A percentile compares a stretch with the other conserved stretches of the same genome.
These are phyloP conservation scores for Myiothlypis chrysogaster DNA, from an alignment of 2,797 vertebrate species.

Conservation along the genomic window DNA sequence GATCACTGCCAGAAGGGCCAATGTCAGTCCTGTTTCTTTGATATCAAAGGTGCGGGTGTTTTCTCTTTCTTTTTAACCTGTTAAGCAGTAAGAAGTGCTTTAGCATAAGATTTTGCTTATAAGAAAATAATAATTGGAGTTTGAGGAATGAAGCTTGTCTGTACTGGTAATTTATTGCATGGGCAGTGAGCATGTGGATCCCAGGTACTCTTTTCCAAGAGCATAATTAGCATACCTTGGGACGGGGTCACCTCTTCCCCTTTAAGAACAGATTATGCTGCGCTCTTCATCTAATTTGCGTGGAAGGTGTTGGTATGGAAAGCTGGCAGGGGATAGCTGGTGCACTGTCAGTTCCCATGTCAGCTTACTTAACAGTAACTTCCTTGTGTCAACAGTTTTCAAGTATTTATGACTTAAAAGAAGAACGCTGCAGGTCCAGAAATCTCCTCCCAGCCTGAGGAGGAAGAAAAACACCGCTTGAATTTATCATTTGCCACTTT, in stretches of 20 bases:
- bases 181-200: neutral
- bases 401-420: neutral
- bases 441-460: neutral
- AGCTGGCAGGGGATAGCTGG: neutral
- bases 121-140: neutral
- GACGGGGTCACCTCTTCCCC: neutral
- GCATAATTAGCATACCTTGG: neutral
- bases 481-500: conserved; percentile 32
- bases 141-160: neutral
- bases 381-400: neutral
- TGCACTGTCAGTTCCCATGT: neutral
- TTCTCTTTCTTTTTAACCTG: neutral
- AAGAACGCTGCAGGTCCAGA: neutral
- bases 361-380: neutral
- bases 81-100: neutral
- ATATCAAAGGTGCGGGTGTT: neutral
- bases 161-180: neutral
- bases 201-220: neutral
- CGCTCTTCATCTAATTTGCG: neutral
- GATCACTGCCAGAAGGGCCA: neutral
- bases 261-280: neutral
- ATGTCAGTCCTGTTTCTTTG: neutral
- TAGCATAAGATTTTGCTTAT: neutral
- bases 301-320: neutral
- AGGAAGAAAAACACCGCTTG: neutral